These are phyloP conservation scores for Acanthosepion pharaonis DNA, from an alignment of 2,888 invertebrate genomes.

Conservation along the genomic window DNA sequence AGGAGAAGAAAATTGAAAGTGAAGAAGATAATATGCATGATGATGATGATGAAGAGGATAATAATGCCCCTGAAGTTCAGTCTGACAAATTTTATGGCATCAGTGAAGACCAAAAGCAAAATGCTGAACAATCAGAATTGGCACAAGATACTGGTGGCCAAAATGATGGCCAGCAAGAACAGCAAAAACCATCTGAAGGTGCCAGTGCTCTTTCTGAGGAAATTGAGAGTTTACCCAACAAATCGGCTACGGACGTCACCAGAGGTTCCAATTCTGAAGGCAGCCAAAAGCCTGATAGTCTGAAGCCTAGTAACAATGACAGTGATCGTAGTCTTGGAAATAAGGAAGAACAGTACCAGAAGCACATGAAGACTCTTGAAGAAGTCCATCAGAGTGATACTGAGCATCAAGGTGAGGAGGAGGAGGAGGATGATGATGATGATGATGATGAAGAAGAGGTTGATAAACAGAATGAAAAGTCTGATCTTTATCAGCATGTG, in stretches of 20 bases:
- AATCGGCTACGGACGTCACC: constrained; percentile 60
- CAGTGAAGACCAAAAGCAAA: constrained; percentile 38
- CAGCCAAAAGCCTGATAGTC: constrained; percentile 55
- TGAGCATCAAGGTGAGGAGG: constrained; percentile 43
- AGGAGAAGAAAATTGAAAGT: not conserved
- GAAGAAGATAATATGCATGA: constrained; percentile 51
- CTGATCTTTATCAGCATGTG: constrained; percentile 88
- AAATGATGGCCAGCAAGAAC: constrained; percentile 75
- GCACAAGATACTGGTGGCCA: constrained; percentile 76
- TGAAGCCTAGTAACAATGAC: constrained; percentile 66
- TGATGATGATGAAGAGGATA: constrained; percentile 53
- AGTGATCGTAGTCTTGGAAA: constrained; percentile 67
- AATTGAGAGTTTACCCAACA: constrained; percentile 72
- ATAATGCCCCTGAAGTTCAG: constrained; percentile 56
- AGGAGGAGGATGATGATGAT: not conserved
- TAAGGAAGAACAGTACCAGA: constrained; percentile 71
- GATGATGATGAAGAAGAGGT: constrained; percentile 24
- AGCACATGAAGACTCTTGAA: constrained; percentile 66
- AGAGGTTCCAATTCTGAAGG: constrained; percentile 48
- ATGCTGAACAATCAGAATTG: constrained; percentile 48
- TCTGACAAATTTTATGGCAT: constrained; percentile 44
- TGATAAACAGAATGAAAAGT: constrained; percentile 50
- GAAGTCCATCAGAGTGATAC: constrained; percentile 44
- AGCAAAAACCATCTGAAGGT: constrained; percentile 58
- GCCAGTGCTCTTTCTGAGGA: constrained; percentile 77